Percentiles rank a stretch among this genome's conserved stretches.
Conservation (phyloP, 2,113 vertebrate species). For the Oenanthe oenanthe region DNA sequence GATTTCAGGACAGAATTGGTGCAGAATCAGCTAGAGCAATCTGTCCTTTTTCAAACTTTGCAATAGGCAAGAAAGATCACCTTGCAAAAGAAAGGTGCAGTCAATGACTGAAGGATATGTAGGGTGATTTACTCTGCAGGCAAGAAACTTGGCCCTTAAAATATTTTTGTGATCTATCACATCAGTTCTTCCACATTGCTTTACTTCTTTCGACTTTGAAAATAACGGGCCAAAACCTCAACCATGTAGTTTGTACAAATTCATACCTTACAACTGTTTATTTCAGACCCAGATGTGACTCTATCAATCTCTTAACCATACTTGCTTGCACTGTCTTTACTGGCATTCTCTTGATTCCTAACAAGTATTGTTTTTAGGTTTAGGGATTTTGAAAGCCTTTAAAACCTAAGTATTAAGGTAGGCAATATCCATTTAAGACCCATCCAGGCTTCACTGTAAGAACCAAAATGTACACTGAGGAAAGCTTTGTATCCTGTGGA, state of each 20-base stretch:
- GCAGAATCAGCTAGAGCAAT: neutral
- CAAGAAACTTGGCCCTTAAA: neutral
- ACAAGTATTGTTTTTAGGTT: neutral
- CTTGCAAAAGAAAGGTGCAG: neutral
- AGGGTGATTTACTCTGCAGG: neutral
- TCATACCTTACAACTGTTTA: neutral
- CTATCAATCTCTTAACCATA: neutral
- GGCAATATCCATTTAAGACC: neutral
- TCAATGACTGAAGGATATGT: neutral
- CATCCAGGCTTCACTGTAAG: neutral
- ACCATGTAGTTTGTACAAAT: neutral
- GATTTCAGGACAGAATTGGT: neutral
- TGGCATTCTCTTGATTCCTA: neutral
- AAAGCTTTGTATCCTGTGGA: neutral
- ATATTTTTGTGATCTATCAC: neutral
- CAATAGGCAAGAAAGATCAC: neutral
- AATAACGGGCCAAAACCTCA: neutral
- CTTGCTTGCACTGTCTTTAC: neutral
- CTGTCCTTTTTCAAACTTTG: neutral
- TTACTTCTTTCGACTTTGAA: neutral
- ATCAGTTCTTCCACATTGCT: neutral
- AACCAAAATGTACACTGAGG: neutral
- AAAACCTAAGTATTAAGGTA: neutral
- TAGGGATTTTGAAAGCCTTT: neutral
- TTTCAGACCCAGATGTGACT: neutral